Conservation (phyloP, 2,113 vertebrate genomes). For the Chelonoidis abingdonii region DNA sequence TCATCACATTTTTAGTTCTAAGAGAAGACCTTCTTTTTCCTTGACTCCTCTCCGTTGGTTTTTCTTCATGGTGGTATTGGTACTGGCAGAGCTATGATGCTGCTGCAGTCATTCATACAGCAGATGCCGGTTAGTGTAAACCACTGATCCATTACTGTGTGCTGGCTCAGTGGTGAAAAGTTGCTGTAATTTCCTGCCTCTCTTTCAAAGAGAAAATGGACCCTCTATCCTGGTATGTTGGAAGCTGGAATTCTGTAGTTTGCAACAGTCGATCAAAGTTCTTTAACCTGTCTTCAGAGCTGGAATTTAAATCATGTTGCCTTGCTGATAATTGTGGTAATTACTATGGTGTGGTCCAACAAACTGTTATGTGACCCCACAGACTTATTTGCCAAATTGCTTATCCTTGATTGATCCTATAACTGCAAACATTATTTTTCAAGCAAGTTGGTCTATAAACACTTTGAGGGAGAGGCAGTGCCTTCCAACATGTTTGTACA, state of each 20-base stretch:
- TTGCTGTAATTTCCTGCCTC: conserved; percentile 30
- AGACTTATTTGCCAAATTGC: not conserved
- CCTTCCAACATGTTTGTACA: rapidly evolving
- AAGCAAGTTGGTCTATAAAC: not conserved
- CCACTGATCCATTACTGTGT: not conserved
- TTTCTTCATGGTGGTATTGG: not conserved
- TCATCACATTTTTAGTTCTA: not conserved
- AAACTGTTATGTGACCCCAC: not conserved
- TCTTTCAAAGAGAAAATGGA: not conserved
- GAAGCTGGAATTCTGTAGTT: not conserved
- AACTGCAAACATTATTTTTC: not conserved
- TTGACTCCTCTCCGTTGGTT: not conserved
- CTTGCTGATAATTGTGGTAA: conserved; percentile 5
- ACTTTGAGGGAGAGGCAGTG: not conserved
- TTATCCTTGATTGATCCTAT: not conserved
- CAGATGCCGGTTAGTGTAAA: conserved; percentile 2
- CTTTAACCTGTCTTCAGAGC: not conserved
- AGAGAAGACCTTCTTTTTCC: not conserved
- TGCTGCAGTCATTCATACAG: not conserved
- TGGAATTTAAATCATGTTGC: not conserved
- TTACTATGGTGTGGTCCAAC: not conserved
- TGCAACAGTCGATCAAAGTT: not conserved
- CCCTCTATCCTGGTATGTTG: rapidly evolving
- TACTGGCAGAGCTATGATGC: conserved; percentile 2
- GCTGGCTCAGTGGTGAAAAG: not conserved